Evolutionary conservation across 2,888 invertebrate genomes (phyloP).

Genomic region (Phortica okadai): DNA sequence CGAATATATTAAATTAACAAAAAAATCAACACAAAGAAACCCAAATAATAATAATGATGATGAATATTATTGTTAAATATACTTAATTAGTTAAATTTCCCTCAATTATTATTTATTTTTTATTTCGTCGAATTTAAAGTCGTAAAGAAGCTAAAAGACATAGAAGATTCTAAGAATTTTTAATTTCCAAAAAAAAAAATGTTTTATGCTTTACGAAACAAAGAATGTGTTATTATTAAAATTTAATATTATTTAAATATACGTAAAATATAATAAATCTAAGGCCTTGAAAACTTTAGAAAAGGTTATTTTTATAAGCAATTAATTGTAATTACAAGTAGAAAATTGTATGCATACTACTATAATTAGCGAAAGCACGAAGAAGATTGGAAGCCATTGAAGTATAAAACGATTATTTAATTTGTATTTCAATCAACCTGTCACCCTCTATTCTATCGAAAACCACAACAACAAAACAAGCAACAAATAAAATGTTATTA

Average conservation of each 20-base stretch:
- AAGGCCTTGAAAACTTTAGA: slow-evolving; percentile 14
- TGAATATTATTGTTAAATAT: slow-evolving; percentile 12
- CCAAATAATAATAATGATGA: background rate
- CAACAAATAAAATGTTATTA: slow-evolving; percentile 28
- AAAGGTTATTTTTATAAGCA: slow-evolving; percentile 25
- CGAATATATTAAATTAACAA: slow-evolving; percentile 31
- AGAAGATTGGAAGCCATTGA: background rate
- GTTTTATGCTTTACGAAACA: slow-evolving; percentile 58
- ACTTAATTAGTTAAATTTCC: slow-evolving; percentile 18
- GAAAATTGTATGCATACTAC: background rate
- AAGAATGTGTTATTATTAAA: slow-evolving; percentile 49
- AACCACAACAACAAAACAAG: background rate
- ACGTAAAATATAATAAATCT: slow-evolving; percentile 1
- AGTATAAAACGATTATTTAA: background rate
- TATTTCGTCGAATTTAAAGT: background rate
- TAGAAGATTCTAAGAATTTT: slow-evolving; percentile 64
- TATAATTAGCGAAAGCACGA: background rate
- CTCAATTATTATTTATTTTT: slow-evolving; percentile 12
- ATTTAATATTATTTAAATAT: background rate
- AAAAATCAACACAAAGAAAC: slow-evolving; percentile 32
- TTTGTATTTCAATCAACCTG: slow-evolving; percentile 10
- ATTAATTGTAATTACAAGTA: background rate
- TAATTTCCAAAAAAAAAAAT: slow-evolving; percentile 17
- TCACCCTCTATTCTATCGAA: slow-evolving; percentile 1
- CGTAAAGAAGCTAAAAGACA: slow-evolving; percentile 67